phyloP scores from a whole-genome alignment of 2,113 vertebrate genomes.

The Microtus pennsylvanicus region DNA sequence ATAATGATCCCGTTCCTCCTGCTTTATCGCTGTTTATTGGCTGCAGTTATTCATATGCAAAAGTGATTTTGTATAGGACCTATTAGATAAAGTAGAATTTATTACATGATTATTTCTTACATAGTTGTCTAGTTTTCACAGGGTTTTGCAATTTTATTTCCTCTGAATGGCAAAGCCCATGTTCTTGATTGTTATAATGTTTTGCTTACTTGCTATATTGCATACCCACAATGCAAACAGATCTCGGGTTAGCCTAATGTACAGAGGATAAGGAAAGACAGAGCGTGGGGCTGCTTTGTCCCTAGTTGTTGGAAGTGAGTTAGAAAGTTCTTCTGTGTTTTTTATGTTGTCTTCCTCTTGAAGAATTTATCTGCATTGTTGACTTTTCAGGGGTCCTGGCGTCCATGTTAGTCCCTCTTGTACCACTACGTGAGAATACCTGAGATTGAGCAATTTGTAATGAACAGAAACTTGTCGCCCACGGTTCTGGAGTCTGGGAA shows the following conservation, averaged over 20 bases:
- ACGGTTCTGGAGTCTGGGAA: neutral
- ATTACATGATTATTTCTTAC: conserved; percentile 59
- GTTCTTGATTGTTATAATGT: conserved; percentile 48
- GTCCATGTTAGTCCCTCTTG: neutral
- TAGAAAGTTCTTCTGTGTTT: neutral
- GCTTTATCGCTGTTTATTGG: conserved; percentile 74
- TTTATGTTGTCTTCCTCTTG: neutral
- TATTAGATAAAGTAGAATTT: conserved; percentile 72
- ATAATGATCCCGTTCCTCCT: conserved; percentile 35
- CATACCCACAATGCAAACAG: neutral
- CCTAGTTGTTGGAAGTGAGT: neutral
- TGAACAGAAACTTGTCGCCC: neutral
- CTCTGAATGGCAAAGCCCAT: conserved; percentile 50
- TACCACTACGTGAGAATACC: neutral
- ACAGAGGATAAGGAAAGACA: conserved; percentile 19
- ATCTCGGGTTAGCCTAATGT: neutral
- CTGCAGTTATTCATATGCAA: conserved; percentile 70
- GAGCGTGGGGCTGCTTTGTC: neutral
- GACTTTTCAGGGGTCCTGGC: neutral
- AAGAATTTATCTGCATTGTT: neutral
- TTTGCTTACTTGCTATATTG: conserved; percentile 38
- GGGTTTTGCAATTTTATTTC: conserved; percentile 46
- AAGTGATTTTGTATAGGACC: conserved; percentile 70
- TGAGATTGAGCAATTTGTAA: neutral
- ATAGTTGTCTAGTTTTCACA: conserved; percentile 53